Evolutionary conservation across 2,888 invertebrate species (phyloP).

Genomic region (Drosophila phalerata): DNA sequence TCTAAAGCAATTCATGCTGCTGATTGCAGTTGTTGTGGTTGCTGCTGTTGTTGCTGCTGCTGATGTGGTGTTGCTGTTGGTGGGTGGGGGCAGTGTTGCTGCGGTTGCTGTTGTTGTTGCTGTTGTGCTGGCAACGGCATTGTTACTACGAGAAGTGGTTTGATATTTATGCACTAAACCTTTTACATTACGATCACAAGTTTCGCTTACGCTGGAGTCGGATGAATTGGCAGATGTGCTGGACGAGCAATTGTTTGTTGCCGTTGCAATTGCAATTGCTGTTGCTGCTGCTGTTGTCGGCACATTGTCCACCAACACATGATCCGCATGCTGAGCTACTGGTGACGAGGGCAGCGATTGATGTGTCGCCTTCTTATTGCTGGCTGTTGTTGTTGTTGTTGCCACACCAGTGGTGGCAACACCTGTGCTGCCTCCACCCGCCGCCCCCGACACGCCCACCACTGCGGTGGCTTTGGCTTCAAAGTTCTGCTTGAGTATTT

Average conservation of each 20-base stretch:
- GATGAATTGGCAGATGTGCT: slow-evolving; percentile 70
- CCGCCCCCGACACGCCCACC: slow-evolving; percentile 41
- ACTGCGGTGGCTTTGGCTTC: slow-evolving; percentile 89
- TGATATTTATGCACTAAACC: slow-evolving; percentile 92
- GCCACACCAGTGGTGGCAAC: slow-evolving; percentile 1
- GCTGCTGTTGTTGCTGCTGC: slow-evolving; percentile 29
- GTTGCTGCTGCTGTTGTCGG: slow-evolving; percentile 48
- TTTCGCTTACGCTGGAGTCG: slow-evolving; percentile 82
- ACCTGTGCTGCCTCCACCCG: slow-evolving; percentile 2
- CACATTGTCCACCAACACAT: slow-evolving; percentile 70
- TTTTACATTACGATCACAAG: slow-evolving; percentile 90
- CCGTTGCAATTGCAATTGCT: neutral
- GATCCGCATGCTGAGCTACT: slow-evolving; percentile 86
- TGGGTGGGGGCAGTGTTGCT: slow-evolving; percentile 54
- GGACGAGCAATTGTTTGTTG: slow-evolving; percentile 43
- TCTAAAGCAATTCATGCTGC: slow-evolving; percentile 62
- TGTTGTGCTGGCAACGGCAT: slow-evolving; percentile 44
- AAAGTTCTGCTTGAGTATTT: slow-evolving; percentile 94
- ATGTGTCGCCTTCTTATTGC: slow-evolving; percentile 85
- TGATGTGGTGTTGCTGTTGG: slow-evolving; percentile 31
- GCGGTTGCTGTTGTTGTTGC: slow-evolving; percentile 33
- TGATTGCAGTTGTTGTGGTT: slow-evolving; percentile 34
- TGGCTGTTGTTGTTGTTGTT: slow-evolving; percentile 12
- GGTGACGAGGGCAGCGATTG: slow-evolving; percentile 89
- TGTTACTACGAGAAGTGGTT: slow-evolving; percentile 81